Conservation (phyloP, 2,797 vertebrate genomes). For the Manis pentadactyla region DNA sequence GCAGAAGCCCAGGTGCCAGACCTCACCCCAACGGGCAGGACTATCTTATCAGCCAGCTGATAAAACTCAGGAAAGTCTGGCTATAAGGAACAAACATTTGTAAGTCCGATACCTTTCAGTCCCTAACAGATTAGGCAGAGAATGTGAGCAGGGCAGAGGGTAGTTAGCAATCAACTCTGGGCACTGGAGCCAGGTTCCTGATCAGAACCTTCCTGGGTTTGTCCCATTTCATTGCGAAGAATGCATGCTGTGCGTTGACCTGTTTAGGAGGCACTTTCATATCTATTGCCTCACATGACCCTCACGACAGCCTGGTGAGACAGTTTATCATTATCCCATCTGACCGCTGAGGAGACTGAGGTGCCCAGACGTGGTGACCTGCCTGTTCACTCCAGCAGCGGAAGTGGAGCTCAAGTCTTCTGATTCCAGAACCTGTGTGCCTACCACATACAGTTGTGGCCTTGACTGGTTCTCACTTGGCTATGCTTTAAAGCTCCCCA, state of each 20-base stretch:
- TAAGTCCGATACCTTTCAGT: slow-evolving; percentile 44
- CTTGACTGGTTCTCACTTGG: not conserved
- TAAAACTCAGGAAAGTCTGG: slow-evolving; percentile 58
- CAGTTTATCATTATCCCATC: not conserved
- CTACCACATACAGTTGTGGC: not conserved
- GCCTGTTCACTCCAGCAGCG: not conserved
- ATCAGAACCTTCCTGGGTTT: not conserved
- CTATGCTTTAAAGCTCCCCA: not conserved
- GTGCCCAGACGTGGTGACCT: not conserved
- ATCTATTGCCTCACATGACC: not conserved
- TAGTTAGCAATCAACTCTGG: not conserved
- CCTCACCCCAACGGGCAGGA: not conserved
- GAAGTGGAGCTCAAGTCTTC: not conserved
- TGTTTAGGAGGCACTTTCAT: not conserved
- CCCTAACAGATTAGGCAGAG: slow-evolving; percentile 43
- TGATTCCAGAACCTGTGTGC: not conserved
- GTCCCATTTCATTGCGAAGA: not conserved
- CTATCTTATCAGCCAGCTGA: slow-evolving; percentile 75
- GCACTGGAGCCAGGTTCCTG: not conserved
- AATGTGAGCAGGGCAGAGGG: not conserved
- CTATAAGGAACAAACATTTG: slow-evolving; percentile 75
- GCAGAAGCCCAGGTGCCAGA: slow-evolving; percentile 63
- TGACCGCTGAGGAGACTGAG: not conserved
- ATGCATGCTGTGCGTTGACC: not conserved
- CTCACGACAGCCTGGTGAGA: not conserved